A percentile compares a stretch with the other conserved stretches of the same genome.
Evolutionary conservation across 2,797 vertebrate genomes (phyloP).

Genomic region (Halcyon smyrnensis): DNA sequence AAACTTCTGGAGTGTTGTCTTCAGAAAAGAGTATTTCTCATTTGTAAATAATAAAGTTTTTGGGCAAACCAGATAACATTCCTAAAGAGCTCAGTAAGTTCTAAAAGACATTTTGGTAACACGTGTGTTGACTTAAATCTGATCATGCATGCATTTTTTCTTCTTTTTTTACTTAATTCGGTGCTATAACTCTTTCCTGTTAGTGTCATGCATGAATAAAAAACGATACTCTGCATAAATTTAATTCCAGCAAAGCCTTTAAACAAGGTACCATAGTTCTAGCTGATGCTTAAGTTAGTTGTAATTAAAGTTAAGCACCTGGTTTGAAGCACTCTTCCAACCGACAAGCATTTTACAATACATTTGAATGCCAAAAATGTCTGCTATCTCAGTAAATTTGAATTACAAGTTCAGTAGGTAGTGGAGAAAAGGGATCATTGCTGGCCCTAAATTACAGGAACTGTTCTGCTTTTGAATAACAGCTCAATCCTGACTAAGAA

Average conservation of each 20-base stretch:
- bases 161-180: neutral
- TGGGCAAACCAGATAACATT: neutral
- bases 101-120: neutral
- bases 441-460: neutral
- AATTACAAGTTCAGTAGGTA: neutral
- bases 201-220: neutral
- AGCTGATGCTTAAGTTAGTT: constrained; percentile 3
- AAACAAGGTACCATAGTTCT: neutral
- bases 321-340: constrained; percentile 3
- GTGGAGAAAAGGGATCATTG: neutral
- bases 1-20: neutral
- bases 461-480: neutral
- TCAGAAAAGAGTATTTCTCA: neutral
- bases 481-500: neutral
- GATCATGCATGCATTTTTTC: neutral
- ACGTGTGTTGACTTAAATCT: neutral
- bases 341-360: neutral
- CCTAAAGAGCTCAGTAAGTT: neutral
- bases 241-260: constrained; percentile 3
- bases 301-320: constrained; percentile 43
- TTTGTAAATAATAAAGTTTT: neutral
- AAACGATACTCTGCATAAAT: neutral
- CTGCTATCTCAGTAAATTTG: neutral
- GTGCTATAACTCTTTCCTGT: neutral
- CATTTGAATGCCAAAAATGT: neutral